Conservation (phyloP, 2,797 vertebrate species). For the Eleutherodactylus coqui region DNA sequence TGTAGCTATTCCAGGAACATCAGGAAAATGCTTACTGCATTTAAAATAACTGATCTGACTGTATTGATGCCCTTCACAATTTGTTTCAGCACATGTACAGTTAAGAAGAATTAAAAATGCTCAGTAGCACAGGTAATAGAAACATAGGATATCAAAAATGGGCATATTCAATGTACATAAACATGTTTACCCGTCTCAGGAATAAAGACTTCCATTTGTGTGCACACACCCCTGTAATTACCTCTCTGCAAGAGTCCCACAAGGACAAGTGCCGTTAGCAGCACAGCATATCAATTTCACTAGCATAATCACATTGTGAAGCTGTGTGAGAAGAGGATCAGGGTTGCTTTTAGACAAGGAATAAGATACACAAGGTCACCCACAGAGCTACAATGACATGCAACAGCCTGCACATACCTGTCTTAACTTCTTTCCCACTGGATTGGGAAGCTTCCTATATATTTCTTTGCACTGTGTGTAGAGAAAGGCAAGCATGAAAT, state of each 20-base stretch:
- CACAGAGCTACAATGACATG: slow-evolving; percentile 35
- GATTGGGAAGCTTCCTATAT: not conserved
- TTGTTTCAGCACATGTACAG: not conserved
- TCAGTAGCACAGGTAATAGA: not conserved
- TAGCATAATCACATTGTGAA: slow-evolving; percentile 59
- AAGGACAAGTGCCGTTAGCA: slow-evolving; percentile 58
- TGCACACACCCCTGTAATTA: slow-evolving; percentile 22
- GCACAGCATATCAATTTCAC: slow-evolving; percentile 61
- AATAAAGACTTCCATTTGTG: slow-evolving; percentile 60
- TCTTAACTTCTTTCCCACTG: not conserved
- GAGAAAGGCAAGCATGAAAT: not conserved
- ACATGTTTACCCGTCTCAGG: slow-evolving; percentile 57
- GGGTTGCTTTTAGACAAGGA: slow-evolving; percentile 37
- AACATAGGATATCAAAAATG: not conserved
- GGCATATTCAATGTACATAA: slow-evolving; percentile 34
- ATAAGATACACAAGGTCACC: slow-evolving; percentile 47
- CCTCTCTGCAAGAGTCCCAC: slow-evolving; percentile 48
- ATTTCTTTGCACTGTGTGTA: not conserved
- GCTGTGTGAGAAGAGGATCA: slow-evolving; percentile 45
- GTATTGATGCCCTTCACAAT: not conserved
- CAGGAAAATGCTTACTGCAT: slow-evolving; percentile 20
- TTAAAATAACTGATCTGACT: not conserved
- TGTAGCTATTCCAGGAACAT: not conserved
- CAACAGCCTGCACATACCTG: not conserved
- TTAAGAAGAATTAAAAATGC: not conserved